Conservation (phyloP, 2,113 vertebrate genomes). For the Thunnus thynnus region DNA sequence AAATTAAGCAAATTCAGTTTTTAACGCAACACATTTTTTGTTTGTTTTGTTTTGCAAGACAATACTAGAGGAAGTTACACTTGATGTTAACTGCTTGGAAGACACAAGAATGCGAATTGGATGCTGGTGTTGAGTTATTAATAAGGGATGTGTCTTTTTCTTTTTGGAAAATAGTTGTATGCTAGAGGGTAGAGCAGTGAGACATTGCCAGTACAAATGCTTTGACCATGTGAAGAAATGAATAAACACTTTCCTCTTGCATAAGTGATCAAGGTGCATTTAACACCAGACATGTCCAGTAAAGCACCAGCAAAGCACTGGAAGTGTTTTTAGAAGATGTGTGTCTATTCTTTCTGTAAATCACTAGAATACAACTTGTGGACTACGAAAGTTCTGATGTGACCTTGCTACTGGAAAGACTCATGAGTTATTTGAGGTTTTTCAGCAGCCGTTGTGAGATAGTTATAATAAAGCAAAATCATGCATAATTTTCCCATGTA, state of each 20-base stretch:
- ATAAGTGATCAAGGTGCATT: background rate
- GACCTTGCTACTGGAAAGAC: background rate
- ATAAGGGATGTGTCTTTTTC: background rate
- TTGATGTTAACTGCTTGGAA: slow-evolving; percentile 1
- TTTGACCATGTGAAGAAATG: background rate
- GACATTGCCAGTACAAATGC: slow-evolving; percentile 4
- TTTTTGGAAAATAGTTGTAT: background rate
- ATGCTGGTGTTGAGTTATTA: background rate
- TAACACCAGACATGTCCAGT: background rate
- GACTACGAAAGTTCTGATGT: background rate
- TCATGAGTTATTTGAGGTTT: background rate
- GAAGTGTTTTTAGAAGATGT: background rate
- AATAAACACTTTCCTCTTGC: background rate
- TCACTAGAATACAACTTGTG: background rate
- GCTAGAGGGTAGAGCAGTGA: background rate
- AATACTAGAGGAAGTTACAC: background rate
- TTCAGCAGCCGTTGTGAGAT: background rate
- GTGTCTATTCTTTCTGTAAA: background rate
- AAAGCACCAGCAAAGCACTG: background rate
- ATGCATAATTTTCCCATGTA: background rate
- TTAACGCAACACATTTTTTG: too few species aligned
- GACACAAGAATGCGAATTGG: background rate
- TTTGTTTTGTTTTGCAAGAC: background rate
- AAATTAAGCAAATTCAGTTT: background rate
- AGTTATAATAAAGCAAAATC: slow-evolving; percentile 8